These are phyloP conservation scores for Trachymyrmex cornetzi DNA, from an alignment of 1,140 invertebrate genomes.

Conservation along the genomic window DNA sequence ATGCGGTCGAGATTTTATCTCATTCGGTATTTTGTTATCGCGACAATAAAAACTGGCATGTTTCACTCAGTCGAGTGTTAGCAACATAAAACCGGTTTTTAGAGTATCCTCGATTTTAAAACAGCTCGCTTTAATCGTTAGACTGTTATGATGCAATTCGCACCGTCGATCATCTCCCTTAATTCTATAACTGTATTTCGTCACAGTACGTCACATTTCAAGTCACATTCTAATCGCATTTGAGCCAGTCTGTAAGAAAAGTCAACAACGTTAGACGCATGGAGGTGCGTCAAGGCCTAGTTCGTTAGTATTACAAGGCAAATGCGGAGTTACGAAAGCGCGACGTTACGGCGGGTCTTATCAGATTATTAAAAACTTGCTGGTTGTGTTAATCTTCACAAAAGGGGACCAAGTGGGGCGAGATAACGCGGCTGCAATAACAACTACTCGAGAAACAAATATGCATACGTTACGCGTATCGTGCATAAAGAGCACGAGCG, in stretches of 20 bases:
- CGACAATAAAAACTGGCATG: conserved; percentile 15
- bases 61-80: background rate
- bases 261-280: conserved; percentile 35
- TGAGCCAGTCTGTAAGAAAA: conserved; percentile 15
- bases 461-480: background rate
- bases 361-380: conserved; percentile 68
- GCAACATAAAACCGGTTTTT: conserved; percentile 2
- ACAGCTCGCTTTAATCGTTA: background rate
- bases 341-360: conserved; percentile 44
- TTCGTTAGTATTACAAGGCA: conserved; percentile 75
- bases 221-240: conserved; percentile 1
- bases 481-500: background rate
- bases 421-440: conserved; percentile 39
- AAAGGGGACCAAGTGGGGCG: background rate
- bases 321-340: conserved; percentile 70
- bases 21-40: background rate
- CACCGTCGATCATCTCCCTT: background rate
- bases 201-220: background rate
- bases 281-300: conserved; percentile 52
- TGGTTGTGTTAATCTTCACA: conserved; percentile 30
- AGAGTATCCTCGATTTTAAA: background rate
- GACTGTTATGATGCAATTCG: conserved; percentile 13
- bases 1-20: background rate
- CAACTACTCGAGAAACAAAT: background rate
- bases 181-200: conserved; percentile 16